Evolutionary conservation across 2,113 vertebrate species (phyloP).

Genomic region (Melierax canorus): DNA sequence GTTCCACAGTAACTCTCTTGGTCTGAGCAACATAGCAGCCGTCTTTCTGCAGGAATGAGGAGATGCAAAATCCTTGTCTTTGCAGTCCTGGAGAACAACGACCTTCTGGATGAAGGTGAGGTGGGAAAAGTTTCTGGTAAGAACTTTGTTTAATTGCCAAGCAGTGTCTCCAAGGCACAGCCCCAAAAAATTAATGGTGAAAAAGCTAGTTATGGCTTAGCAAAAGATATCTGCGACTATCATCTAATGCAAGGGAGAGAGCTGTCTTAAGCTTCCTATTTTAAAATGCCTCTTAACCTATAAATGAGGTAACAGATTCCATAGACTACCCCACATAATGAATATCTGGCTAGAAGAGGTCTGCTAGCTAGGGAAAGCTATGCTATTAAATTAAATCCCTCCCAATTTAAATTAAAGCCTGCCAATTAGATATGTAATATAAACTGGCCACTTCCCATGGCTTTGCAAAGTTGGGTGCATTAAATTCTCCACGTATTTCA

Average conservation of each 20-base stretch:
- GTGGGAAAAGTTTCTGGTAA: background rate
- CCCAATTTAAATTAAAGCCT: background rate
- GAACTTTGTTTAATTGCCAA: background rate
- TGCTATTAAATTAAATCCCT: background rate
- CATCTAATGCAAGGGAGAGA: background rate
- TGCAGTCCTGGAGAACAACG: fast-evolving
- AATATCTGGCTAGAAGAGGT: background rate
- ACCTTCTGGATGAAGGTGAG: background rate
- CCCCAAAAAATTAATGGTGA: background rate
- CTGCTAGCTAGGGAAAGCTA: background rate
- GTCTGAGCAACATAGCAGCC: background rate
- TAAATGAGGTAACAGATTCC: background rate
- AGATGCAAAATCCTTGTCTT: background rate
- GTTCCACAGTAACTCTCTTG: background rate
- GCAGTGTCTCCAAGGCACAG: background rate
- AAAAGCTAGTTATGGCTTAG: background rate
- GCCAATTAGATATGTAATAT: background rate
- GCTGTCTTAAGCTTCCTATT: background rate
- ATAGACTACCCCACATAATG: background rate
- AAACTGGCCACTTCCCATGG: background rate
- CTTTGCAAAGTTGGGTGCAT: background rate
- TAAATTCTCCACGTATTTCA: background rate
- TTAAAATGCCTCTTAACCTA: background rate
- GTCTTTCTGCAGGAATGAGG: background rate
- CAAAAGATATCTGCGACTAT: background rate